phyloP scores from a whole-genome alignment of 2,888 invertebrate genomes.

The Lacanobia oleracea region DNA sequence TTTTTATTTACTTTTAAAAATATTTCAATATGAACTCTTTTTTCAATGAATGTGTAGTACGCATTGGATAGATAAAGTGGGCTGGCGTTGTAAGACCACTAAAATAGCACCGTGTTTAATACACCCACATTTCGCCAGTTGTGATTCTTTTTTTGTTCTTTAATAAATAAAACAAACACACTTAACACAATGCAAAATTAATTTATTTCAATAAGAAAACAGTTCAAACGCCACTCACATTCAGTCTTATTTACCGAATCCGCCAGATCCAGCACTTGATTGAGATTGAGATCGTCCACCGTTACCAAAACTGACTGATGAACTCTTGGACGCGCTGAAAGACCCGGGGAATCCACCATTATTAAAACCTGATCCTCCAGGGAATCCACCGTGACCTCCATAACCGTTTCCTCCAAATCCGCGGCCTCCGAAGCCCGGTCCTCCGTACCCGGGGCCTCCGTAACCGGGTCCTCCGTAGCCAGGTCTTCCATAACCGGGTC shows the following conservation, averaged over 20 bases:
- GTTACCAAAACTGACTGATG: conserved; percentile 34
- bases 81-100: no score
- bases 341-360: conserved; percentile 41
- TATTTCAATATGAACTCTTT: no score
- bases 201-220: conserved; percentile 29
- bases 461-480: conserved; percentile 50
- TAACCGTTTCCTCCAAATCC: conserved; percentile 28
- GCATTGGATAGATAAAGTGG: no score
- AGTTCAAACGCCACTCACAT: not conserved
- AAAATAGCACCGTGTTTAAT: no score
- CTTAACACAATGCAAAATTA: not conserved
- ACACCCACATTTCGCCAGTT: no score
- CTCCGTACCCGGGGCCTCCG: conserved; percentile 55
- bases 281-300: conserved; percentile 46
- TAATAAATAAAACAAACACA: conserved; percentile 6
- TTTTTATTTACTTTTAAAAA: not conserved
- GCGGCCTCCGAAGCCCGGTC: conserved; percentile 27
- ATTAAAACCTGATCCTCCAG: conserved; percentile 45
- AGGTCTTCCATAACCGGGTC: conserved; percentile 39
- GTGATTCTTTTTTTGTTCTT: not conserved
- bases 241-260: conserved; percentile 39
- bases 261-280: conserved; percentile 34
- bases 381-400: conserved; percentile 22
- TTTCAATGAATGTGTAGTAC: no score
- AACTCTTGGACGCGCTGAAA: conserved; percentile 76